Evolutionary conservation across 1,140 invertebrate species (phyloP), one percentile per base, ranked within the genome.

Genomic region (Cotesia typhae): DNA sequence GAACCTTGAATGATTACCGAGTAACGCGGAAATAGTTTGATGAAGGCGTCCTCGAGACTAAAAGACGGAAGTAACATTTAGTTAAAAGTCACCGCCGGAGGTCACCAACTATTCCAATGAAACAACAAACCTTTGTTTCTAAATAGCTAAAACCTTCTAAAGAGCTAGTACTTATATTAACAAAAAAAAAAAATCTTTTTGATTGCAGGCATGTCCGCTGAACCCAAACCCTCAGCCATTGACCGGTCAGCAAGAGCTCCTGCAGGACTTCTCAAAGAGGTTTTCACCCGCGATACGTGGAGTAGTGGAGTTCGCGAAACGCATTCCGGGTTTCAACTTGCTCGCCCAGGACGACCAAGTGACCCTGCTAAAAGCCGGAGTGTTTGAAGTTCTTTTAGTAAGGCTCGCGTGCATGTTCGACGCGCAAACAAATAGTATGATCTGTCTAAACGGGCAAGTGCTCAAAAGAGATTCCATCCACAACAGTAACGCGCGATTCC

Each of bases 311-410:
- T 99, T 99, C 85, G 97, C 97, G 76, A 98, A 98, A 83, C 92
- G 95, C 75, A 96, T 99, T 77, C 97, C 98, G 72, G 97, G 97
- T 67, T 99, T 99, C 89, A 92, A 94, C 76, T 89, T 97, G 70
- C 90, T 99, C 65, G 92, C 96, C 20, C 96, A 98, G 87, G 96
- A 98, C 80, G 97, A 99, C 84, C 97, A 98, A 88, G 96, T 99
- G 77, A 97, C 96, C 68, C 89, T 99, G 37, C 90, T 99, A 69
- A 99, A 99, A 88, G 96, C 95, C 68, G 96, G 96, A 20, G 94
- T 98, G 7, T 98, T 98, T 83, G 96, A 98, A 87, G 95, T 97
- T 59, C 87, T 98, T 4, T 92, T 98, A 73, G 95, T 98, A 79
- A 91, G 96, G 67, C 87, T 98, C 67, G 96, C 96, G 73, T 96